These are phyloP conservation scores for Physocephala rufipes DNA, from an alignment of 2,888 invertebrate genomes.

Conservation along the genomic window DNA sequence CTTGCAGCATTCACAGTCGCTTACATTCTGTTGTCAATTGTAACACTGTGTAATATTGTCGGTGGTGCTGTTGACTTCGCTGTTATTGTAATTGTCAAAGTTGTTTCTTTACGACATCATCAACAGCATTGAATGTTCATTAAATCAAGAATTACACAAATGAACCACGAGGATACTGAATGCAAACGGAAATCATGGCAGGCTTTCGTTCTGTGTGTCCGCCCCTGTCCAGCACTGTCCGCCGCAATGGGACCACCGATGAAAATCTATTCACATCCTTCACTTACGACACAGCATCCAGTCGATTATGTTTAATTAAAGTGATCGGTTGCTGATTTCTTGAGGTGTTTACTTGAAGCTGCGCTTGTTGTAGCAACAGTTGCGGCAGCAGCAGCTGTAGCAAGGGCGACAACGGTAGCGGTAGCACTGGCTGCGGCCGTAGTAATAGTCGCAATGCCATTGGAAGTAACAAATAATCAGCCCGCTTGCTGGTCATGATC, in stretches of 20 bases:
- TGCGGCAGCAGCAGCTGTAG: constrained; percentile 5
- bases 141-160: constrained; percentile 1
- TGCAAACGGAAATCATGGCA: constrained; percentile 29
- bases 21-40: too few species aligned
- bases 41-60: not conserved
- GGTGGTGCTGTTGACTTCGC: not conserved
- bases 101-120: not conserved
- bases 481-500: constrained; percentile 26
- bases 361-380: constrained; percentile 7
- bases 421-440: not conserved
- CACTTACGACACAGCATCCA: constrained; percentile 14
- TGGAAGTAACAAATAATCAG: not conserved
- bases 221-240: not conserved
- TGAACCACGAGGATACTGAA: constrained; percentile 14
- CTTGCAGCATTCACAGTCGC: not conserved
- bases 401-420: not conserved
- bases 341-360: constrained; percentile 12
- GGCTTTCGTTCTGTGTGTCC: not conserved
- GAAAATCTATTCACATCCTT: constrained; percentile 18
- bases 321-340: constrained; percentile 35
- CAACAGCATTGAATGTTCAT: constrained; percentile 3
- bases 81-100: not conserved
- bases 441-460: not conserved
- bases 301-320: constrained; percentile 34
- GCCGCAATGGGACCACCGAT: constrained; percentile 30